Percentiles rank a stretch among this genome's conserved stretches.
Evolutionary conservation across 2,113 vertebrate species (phyloP).

Genomic region (Hipposideros armiger): DNA sequence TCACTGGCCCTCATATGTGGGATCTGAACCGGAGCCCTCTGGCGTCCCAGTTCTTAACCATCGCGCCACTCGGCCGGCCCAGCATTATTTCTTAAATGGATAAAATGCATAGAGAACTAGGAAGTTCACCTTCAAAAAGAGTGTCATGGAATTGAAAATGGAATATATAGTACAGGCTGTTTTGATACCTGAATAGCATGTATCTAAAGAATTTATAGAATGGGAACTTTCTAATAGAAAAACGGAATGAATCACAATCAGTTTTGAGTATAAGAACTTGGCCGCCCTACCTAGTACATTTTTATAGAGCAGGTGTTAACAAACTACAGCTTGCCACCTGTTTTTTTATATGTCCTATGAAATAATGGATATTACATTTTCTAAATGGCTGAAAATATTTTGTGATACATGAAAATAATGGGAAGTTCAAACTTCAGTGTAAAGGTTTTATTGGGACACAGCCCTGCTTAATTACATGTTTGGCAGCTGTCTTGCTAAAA

Average conservation of each 20-base stretch:
- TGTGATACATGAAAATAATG: neutral
- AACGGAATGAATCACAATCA: neutral
- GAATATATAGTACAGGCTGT: neutral
- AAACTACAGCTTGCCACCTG: neutral
- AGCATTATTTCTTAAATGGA: neutral
- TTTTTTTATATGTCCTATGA: neutral
- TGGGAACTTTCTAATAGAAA: constrained; percentile 42
- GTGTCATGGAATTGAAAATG: neutral
- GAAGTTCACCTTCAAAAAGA: constrained; percentile 32
- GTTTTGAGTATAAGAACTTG: constrained; percentile 22
- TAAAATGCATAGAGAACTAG: neutral
- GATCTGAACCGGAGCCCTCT: no score
- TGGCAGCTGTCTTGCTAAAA: neutral
- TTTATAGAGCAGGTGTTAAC: neutral
- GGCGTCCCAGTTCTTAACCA: no score
- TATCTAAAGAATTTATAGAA: constrained; percentile 31
- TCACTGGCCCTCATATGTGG: no score
- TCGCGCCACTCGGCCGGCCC: no score
- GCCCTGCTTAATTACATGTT: neutral
- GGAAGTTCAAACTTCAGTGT: neutral
- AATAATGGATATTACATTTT: constrained; percentile 1
- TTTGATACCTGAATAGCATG: constrained; percentile 28
- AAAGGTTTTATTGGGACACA: neutral
- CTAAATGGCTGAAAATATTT: constrained; percentile 33
- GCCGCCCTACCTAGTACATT: neutral